Conservation (phyloP, 2,113 vertebrate genomes). For the Sylvilagus bachmani region DNA sequence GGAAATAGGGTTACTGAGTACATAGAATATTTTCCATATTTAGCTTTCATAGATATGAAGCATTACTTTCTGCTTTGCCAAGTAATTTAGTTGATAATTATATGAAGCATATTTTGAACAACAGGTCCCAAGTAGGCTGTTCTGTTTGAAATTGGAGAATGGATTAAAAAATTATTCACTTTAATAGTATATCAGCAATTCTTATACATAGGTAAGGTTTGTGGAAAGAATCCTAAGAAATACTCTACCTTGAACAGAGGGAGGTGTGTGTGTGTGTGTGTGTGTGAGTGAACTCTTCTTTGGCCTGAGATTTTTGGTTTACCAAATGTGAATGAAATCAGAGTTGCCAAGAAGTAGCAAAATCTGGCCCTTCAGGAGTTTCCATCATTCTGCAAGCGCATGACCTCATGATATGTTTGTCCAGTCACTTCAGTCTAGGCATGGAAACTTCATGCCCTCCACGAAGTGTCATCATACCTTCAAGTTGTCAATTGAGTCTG, state of each 20-base stretch:
- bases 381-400: not conserved
- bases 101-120: not conserved
- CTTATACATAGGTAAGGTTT: not conserved
- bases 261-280: not conserved
- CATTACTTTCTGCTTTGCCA: not conserved
- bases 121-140: not conserved
- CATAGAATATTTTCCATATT: not conserved
- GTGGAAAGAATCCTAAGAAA: not conserved
- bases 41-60: not conserved
- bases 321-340: conserved; percentile 89
- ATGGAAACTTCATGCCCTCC: conserved; percentile 93
- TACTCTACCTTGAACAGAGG: not conserved
- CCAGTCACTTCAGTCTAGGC: conserved; percentile 91
- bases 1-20: not conserved
- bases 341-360: not conserved
- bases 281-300: conserved; percentile 76
- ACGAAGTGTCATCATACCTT: conserved; percentile 92
- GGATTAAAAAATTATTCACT: not conserved
- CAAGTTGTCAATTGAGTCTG: conserved; percentile 93
- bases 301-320: conserved; percentile 91
- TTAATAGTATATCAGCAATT: not conserved
- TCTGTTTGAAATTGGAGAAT: not conserved
- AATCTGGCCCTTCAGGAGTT: not conserved
- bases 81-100: conserved; percentile 14
- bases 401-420: conserved; percentile 89